Evolutionary conservation across 2,797 vertebrate genomes (phyloP), one percentile per base, ranked within the genome.

Genomic region (Perodicticus potto): DNA sequence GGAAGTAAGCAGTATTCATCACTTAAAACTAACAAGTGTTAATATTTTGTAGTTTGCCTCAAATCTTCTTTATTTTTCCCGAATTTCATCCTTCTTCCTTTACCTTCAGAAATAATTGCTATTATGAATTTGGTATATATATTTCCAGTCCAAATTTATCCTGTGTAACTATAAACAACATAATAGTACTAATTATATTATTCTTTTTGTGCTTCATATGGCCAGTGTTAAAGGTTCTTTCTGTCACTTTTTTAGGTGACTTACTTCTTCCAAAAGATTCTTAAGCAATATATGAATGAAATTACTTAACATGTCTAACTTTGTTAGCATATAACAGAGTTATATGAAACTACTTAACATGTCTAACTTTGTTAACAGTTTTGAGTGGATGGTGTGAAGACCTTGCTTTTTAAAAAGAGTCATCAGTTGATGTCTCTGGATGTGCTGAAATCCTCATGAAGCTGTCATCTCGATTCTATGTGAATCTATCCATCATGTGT

Each of bases 41-140:
- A 57, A 22, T 59, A 59, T 94, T 90, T 86, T 89, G 17, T 87
- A 23, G 55, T 84, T 87, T 91, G 23, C 81, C 89, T 92, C 81
- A 83, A 10, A 76, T 73, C 6, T 13, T 49, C 17, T 74, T 59
- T 57, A 37, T 32, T 61, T 34, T 16, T 25, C 19, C 27, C 25
- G 40, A 27, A n/a, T 53, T 90, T 29, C 32, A 53, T 96, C 93
- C 32, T 80, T 77, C 6, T 86, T 17, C 67, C 13, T 84, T 49
- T 7, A 55, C 55, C 32, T 84, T 40, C 45, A 73, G 40, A 93
- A 93, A 49, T 93, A 74, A 81, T 82, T 85, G 4, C 12, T 37
- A 20, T 27, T 49, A 63, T 96, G 59, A 81, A 89, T 61, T 86
- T 80, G 6, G 14, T 25, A 4, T 49, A 2, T 29, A 13, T 83